Evolutionary conservation across 1,140 invertebrate genomes (phyloP).

Genomic region (Sarcophaga bullata): DNA sequence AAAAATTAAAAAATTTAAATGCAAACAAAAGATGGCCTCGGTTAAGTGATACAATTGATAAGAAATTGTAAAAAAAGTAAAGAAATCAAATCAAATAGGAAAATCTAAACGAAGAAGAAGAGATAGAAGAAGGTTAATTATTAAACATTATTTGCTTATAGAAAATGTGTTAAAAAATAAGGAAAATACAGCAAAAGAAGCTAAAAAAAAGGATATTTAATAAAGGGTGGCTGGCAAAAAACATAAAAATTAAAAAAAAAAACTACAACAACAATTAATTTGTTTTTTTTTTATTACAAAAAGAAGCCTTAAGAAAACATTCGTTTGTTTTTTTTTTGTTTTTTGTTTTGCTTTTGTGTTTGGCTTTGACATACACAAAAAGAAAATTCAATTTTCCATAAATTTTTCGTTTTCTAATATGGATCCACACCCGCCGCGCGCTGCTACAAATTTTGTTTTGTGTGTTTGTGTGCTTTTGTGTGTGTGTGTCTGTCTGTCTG

Average conservation of each 20-base stretch:
- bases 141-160: not conserved
- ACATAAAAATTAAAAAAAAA: constrained; percentile 13
- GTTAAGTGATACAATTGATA: not conserved
- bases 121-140: not conserved
- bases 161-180: not conserved
- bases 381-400: constrained; percentile 1
- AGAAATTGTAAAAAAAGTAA: not conserved
- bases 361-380: too few species aligned
- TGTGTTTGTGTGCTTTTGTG: not conserved
- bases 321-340: too few species aligned
- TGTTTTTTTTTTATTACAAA: not conserved
- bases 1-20: not conserved
- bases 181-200: not conserved
- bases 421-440: constrained; percentile 39
- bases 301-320: not conserved
- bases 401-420: constrained; percentile 28
- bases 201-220: not conserved
- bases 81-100: constrained; percentile 18
- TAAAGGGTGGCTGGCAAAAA: constrained; percentile 10
- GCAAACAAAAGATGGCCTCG: too few species aligned
- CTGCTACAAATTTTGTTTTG: constrained; percentile 8
- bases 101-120: not conserved
- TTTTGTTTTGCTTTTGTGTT: too few species aligned
- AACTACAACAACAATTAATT: not conserved
- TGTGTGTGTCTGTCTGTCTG: not conserved